phyloP scores from a whole-genome alignment of 2,888 invertebrate species.

The Neoaliturus tenellus region DNA sequence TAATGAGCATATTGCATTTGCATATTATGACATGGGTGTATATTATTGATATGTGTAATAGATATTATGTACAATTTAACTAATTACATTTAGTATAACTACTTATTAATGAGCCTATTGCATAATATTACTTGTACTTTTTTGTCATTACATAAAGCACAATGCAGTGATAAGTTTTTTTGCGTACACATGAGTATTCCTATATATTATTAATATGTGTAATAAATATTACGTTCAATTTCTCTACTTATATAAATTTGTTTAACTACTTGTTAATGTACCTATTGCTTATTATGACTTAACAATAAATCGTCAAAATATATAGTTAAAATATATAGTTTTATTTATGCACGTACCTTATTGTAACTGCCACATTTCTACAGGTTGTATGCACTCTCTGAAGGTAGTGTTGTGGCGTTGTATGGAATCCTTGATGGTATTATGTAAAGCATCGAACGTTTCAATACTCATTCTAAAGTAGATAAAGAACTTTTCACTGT shows the following conservation, averaged over 20 bases:
- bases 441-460: too few species aligned
- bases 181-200: not conserved
- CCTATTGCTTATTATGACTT: slow-evolving; percentile 33
- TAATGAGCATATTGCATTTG: not conserved
- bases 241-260: not conserved
- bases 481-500: too few species aligned
- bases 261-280: slow-evolving; percentile 15
- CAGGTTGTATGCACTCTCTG: too few species aligned
- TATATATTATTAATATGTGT: not conserved
- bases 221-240: slow-evolving; percentile 22
- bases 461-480: too few species aligned
- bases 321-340: too few species aligned
- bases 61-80: not conserved
- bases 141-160: not conserved
- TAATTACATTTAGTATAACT: not conserved
- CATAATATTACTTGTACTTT: too few species aligned
- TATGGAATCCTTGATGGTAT: too few species aligned
- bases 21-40: not conserved
- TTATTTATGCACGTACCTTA: too few species aligned
- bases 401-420: too few species aligned
- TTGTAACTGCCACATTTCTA: too few species aligned
- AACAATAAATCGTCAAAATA: too few species aligned
- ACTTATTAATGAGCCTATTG: not conserved
- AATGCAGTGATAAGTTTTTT: not conserved
- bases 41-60: not conserved